Evolutionary conservation across 2,797 vertebrate genomes (phyloP).

Genomic region (Erpetoichthys calabaricus): DNA sequence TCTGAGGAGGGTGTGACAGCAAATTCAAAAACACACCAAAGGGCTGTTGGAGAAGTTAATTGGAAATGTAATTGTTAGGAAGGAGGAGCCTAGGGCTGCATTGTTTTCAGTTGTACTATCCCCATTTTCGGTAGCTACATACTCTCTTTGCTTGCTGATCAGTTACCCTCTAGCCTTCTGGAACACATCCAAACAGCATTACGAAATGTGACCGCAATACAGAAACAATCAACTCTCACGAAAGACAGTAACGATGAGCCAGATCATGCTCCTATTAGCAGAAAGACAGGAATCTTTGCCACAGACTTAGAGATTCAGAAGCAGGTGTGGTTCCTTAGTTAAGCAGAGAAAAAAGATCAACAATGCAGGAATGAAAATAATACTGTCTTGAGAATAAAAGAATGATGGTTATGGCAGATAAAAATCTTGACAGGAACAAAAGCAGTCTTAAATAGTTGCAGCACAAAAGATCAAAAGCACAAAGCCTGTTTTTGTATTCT

Average conservation of each 20-base stretch:
- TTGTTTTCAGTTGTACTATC: constrained; percentile 23
- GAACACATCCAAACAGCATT: constrained; percentile 54
- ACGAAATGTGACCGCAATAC: constrained; percentile 72
- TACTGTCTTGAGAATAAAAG: constrained; percentile 76
- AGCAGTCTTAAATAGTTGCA: constrained; percentile 55
- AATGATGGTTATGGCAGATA: constrained; percentile 76
- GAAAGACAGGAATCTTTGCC: constrained; percentile 78
- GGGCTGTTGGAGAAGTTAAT: constrained; percentile 46
- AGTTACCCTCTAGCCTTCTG: constrained; percentile 62
- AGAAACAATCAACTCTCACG: constrained; percentile 74
- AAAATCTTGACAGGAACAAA: constrained; percentile 66
- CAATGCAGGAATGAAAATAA: constrained; percentile 79
- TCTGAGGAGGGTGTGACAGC: constrained; percentile 57
- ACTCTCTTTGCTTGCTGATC: constrained; percentile 36
- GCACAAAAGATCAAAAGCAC: constrained; percentile 53
- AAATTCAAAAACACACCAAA: constrained; percentile 40
- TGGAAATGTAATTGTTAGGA: constrained; percentile 51
- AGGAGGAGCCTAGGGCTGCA: constrained; percentile 48
- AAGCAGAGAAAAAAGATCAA: constrained; percentile 75
- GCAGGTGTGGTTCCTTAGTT: constrained; percentile 82
- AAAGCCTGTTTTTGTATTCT: constrained; percentile 47
- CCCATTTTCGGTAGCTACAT: constrained; percentile 35
- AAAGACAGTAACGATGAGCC: constrained; percentile 78
- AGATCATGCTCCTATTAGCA: constrained; percentile 74
- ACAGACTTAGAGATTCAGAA: constrained; percentile 66